Base-by-base conservation (phyloP, 2,797 vertebrate species). In the Zenarchopterus dispar region DNA sequence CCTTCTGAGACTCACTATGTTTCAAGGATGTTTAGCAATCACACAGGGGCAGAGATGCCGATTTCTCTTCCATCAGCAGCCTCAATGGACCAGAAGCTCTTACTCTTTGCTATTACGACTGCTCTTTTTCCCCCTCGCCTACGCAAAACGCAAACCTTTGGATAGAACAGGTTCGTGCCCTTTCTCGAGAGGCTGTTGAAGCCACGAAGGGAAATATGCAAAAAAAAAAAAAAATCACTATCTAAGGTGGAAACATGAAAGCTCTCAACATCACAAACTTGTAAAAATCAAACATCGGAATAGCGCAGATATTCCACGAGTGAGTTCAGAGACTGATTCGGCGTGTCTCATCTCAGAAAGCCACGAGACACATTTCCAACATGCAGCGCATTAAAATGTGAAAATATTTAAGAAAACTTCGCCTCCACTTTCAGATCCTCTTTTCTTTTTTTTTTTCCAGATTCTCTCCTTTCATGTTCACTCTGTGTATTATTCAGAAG, bases 1-100 rank as follows among this genome's bases (percentile, higher is more conserved):
- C 61, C 54, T 59, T 73, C 65, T 50, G 15, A 22, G 59, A 55
- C 69, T 75, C 18, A 6, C 59, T 59, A 52, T 73, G 75, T 75
- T 78, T 59, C 67, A 39, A 72, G 73, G 64, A 80, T 80, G 80
- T 85, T 88, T 67, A 54, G 77, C 70, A 67, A 80, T 80, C 79
- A 67, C 70, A 62, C 69, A 24, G 53, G 77, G 44, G 56, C 68
- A 70, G 43, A 71, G 62, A 73, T 57, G 63, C 64, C 77, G 72
- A 61, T 74, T 81, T 55, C 58, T 82, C 64, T n/a, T 24, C 75
- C 56, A 61, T 77, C 75, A 76, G 48, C 46, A 61, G 70, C 74
- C 80, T 87, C 83, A 56, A 54, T 67, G 67, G 82, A 84, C 56
- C 75, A 77, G 66, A 80, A 73, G 65, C 62, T 77, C 67, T 62